phyloP scores from a whole-genome alignment of 2,113 vertebrate species.

The Phalacrocorax brasilianus region DNA sequence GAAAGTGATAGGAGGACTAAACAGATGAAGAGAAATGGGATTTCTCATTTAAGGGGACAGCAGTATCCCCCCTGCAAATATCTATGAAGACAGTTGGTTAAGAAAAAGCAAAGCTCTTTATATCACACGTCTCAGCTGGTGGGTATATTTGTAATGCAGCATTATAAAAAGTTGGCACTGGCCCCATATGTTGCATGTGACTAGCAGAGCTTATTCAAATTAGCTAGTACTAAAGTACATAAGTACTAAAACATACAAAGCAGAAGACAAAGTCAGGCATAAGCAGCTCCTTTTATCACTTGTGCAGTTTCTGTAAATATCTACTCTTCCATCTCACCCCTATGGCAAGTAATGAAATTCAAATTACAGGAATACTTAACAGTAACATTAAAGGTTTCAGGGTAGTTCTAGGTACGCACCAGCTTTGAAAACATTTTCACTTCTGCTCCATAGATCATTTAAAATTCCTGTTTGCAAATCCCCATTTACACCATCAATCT shows the following conservation, averaged over 20 bases:
- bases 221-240: conserved; percentile 34
- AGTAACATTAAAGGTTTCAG: conserved; percentile 5
- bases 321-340: conserved; percentile 9
- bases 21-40: neutral
- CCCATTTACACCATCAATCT: conserved; percentile 14
- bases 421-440: neutral
- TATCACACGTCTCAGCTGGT: conserved; percentile 59
- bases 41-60: neutral
- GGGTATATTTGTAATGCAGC: conserved; percentile 59
- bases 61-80: neutral
- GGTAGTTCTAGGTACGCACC: neutral
- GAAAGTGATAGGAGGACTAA: neutral
- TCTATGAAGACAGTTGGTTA: conserved; percentile 46
- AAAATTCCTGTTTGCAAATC: neutral
- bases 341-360: conserved; percentile 10
- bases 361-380: neutral
- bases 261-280: conserved; percentile 55
- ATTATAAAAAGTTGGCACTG: conserved; percentile 55
- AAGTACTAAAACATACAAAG: conserved; percentile 56
- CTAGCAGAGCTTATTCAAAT: conserved; percentile 60
- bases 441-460: neutral
- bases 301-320: conserved; percentile 32
- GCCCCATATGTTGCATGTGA: conserved; percentile 57
- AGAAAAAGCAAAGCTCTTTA: conserved; percentile 19
- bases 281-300: conserved; percentile 29